Conservation (phyloP, 2,797 vertebrate genomes). For the Streptopelia turtur region DNA sequence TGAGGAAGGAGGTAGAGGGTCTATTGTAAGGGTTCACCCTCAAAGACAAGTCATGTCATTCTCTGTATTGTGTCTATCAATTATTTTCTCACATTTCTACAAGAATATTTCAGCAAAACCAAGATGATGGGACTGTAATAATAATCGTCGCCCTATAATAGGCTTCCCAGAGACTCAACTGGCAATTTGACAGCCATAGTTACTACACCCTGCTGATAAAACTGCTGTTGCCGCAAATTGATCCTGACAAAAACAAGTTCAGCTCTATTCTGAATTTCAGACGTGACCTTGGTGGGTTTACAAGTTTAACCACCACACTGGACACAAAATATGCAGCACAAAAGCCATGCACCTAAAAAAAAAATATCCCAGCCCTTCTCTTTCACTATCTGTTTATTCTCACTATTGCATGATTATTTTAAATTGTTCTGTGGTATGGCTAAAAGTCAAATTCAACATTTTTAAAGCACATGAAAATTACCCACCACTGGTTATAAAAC, state of each 20-base stretch:
- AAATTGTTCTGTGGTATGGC: not conserved
- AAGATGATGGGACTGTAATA: not conserved
- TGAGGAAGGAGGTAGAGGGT: not conserved
- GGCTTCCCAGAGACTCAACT: constrained; percentile 33
- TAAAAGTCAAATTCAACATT: not conserved
- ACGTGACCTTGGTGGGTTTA: constrained; percentile 44
- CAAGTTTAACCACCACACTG: constrained; percentile 8
- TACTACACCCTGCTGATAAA: constrained; percentile 55
- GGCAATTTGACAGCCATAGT: constrained; percentile 38
- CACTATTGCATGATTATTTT: not conserved
- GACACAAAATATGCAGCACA: constrained; percentile 18
- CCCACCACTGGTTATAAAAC: not conserved
- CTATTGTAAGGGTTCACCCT: not conserved
- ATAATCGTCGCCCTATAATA: not conserved
- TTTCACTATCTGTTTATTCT: not conserved
- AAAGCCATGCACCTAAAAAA: constrained; percentile 13
- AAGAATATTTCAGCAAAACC: constrained; percentile 20
- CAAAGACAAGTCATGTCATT: not conserved
- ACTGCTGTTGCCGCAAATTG: constrained; percentile 52
- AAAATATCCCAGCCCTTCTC: not conserved
- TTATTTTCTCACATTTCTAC: not conserved
- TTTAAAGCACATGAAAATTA: not conserved
- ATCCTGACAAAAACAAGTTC: constrained; percentile 27
- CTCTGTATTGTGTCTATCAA: not conserved
- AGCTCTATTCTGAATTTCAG: constrained; percentile 43